A percentile compares a stretch with the other conserved stretches of the same genome.
phyloP scores from a whole-genome alignment of 2,888 invertebrate genomes.

The Pseudococcus jackbeardsleyi region DNA sequence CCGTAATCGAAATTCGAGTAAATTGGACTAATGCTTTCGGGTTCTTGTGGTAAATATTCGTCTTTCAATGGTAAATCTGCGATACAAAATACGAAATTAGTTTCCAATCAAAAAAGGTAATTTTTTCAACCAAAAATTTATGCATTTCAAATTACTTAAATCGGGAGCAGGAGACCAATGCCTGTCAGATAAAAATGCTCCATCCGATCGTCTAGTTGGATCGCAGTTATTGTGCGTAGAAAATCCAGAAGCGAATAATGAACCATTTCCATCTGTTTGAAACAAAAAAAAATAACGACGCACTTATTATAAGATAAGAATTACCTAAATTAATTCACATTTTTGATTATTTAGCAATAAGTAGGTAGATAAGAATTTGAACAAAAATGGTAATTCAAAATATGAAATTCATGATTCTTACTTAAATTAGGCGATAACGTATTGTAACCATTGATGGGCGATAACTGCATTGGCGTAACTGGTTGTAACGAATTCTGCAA shows the following conservation, averaged over 20 bases:
- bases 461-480: slow-evolving; percentile 51
- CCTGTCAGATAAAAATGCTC: slow-evolving; percentile 16
- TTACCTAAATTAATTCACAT: not conserved
- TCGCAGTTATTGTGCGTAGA: slow-evolving; percentile 50
- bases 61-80: slow-evolving; percentile 43
- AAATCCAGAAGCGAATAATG: slow-evolving; percentile 28
- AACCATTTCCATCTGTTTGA: slow-evolving; percentile 20
- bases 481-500: slow-evolving; percentile 34
- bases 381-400: not conserved
- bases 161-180: slow-evolving; percentile 52
- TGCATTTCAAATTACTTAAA: slow-evolving; percentile 42
- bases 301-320: not conserved
- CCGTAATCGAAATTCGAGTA: slow-evolving; percentile 43
- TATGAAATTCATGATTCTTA: not conserved
- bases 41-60: slow-evolving; percentile 40
- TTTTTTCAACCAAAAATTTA: not conserved
- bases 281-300: not conserved
- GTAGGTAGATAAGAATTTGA: not conserved
- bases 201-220: not conserved
- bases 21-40: slow-evolving; percentile 37
- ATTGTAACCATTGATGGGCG: slow-evolving; percentile 49
- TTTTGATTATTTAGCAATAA: not conserved
- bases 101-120: not conserved
- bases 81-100: not conserved
- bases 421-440: slow-evolving; percentile 23